Evolutionary conservation across 2,888 invertebrate genomes (phyloP).

Genomic region (Gonocerus acuteangulatus): DNA sequence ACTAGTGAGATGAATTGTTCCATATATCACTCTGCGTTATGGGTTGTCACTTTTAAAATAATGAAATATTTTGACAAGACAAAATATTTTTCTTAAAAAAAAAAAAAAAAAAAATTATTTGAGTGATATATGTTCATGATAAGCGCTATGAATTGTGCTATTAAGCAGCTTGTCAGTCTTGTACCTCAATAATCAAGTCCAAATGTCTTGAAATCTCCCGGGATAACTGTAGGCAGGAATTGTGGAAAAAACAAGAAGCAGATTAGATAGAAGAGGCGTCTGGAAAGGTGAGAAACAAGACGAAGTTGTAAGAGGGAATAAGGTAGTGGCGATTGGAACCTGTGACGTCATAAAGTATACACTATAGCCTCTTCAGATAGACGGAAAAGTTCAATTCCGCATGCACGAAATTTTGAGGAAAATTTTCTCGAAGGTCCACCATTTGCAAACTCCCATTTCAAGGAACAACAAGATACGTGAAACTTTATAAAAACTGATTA

Average conservation of each 20-base stretch:
- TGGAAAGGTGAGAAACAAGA: slow-evolving; percentile 12
- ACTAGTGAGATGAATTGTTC: too few species aligned
- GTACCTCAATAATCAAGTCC: slow-evolving; percentile 38
- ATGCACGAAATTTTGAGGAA: too few species aligned
- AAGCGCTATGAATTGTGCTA: slow-evolving; percentile 21
- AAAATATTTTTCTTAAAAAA: neutral
- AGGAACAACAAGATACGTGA: too few species aligned
- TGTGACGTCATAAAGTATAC: too few species aligned
- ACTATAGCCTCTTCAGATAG: too few species aligned
- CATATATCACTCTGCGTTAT: neutral
- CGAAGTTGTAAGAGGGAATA: neutral
- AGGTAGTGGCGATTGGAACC: too few species aligned
- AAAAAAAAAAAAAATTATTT: neutral
- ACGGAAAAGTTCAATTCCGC: too few species aligned
- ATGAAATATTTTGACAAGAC: too few species aligned
- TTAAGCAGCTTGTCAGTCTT: slow-evolving; percentile 7
- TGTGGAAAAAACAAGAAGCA: slow-evolving; percentile 20
- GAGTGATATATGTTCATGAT: neutral
- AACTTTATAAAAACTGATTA: too few species aligned
- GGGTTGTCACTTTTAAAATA: too few species aligned
- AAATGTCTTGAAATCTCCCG: slow-evolving; percentile 39
- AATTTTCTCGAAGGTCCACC: too few species aligned
- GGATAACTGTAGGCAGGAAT: slow-evolving; percentile 37
- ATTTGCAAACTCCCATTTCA: too few species aligned
- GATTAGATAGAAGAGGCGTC: slow-evolving; percentile 19